Conservation (phyloP, 2,797 vertebrate genomes). For the Nyctibius grandis region DNA sequence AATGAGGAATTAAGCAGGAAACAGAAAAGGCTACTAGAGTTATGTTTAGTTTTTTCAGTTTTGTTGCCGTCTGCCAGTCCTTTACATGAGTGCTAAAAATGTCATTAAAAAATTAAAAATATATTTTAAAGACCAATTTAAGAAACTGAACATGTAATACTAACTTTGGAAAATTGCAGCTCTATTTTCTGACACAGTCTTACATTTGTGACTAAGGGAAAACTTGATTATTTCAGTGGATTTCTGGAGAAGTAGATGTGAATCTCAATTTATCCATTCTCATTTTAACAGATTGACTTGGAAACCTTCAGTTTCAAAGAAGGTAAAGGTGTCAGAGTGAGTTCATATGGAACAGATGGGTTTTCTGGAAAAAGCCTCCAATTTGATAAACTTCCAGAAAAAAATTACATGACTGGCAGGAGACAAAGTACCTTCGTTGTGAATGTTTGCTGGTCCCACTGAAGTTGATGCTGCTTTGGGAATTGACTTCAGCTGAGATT, state of each 20-base stretch:
- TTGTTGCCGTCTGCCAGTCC: background rate
- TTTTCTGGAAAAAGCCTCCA: background rate
- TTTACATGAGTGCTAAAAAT: background rate
- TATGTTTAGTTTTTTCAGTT: slow-evolving; percentile 1
- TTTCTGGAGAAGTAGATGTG: background rate
- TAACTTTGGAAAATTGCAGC: background rate
- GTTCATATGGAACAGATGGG: slow-evolving; percentile 15
- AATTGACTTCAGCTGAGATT: background rate
- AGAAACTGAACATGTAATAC: background rate
- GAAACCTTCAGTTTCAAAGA: slow-evolving; percentile 17
- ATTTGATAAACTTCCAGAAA: slow-evolving; percentile 4
- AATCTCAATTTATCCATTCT: background rate
- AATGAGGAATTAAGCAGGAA: background rate
- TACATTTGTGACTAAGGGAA: background rate
- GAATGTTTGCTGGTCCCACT: background rate
- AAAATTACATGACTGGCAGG: background rate
- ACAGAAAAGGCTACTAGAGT: background rate
- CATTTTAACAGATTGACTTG: background rate
- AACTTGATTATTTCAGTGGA: background rate
- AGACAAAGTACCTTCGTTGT: background rate
- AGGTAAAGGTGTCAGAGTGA: background rate
- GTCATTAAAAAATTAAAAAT: background rate
- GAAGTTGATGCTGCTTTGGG: background rate
- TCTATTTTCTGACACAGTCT: background rate
- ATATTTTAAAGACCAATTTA: background rate